Percentiles rank a stretch among this genome's conserved stretches.
Evolutionary conservation across 2,113 vertebrate genomes (phyloP).

Genomic region (Perccottus glenii): DNA sequence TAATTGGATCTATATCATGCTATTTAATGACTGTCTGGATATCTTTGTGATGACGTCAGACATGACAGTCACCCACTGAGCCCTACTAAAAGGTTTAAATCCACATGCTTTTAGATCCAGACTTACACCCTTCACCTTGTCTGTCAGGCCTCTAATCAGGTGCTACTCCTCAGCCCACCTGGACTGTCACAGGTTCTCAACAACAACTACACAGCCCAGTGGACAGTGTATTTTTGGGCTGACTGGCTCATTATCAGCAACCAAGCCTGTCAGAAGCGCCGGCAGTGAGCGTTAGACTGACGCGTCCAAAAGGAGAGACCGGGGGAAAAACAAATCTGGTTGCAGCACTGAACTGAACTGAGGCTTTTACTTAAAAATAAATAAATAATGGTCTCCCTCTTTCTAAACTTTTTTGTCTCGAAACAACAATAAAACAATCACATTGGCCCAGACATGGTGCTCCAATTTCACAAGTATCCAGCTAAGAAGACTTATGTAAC

Average conservation of each 20-base stretch:
- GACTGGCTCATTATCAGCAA: slow-evolving; percentile 41
- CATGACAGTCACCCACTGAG: background rate
- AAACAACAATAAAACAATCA: too few relatives aligned
- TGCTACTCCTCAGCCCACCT: slow-evolving; percentile 14
- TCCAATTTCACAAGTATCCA: too few relatives aligned
- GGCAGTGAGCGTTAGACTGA: slow-evolving; percentile 32
- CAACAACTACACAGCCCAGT: slow-evolving; percentile 26
- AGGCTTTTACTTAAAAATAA: too few relatives aligned
- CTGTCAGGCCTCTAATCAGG: slow-evolving; percentile 24
- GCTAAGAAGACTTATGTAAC: too few relatives aligned
- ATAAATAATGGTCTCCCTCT: too few relatives aligned
- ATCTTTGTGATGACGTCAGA: too few relatives aligned
- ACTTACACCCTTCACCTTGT: slow-evolving; percentile 4
- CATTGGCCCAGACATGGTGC: too few relatives aligned
- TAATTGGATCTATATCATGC: too few relatives aligned
- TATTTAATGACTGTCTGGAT: too few relatives aligned
- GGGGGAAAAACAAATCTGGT: background rate
- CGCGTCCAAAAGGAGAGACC: slow-evolving; percentile 11
- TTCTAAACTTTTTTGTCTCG: too few relatives aligned
- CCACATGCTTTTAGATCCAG: slow-evolving; percentile 3
- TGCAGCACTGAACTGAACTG: background rate
- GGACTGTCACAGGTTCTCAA: slow-evolving; percentile 19
- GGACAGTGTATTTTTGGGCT: slow-evolving; percentile 31
- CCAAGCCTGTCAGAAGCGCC: slow-evolving; percentile 37
- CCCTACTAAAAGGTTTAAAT: too few relatives aligned